Percentiles rank a stretch among this genome's conserved stretches.
Conservation (phyloP, 2,113 vertebrate genomes). For the Psettodes erumei region DNA sequence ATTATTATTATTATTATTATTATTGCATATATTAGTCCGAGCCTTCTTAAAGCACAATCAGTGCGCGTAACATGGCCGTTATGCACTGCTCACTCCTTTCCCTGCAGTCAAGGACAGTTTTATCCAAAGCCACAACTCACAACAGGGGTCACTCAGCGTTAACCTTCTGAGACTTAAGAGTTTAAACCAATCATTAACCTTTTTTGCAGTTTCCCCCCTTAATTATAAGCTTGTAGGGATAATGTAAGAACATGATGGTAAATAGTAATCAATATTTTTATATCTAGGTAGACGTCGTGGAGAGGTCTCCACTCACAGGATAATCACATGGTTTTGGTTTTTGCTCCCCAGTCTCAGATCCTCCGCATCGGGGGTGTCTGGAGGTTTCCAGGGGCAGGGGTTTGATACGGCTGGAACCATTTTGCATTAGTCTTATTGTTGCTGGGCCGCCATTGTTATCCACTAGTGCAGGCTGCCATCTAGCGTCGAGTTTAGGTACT, state of each 20-base stretch:
- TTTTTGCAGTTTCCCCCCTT: not conserved
- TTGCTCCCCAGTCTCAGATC: not conserved
- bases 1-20: too few species aligned
- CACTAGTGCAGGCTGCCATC: slow-evolving; percentile 51
- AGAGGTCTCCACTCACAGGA: not conserved
- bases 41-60: not conserved
- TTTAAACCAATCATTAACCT: not conserved
- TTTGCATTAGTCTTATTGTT: slow-evolving; percentile 71
- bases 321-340: not conserved
- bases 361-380: slow-evolving; percentile 14
- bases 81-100: not conserved
- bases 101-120: not conserved
- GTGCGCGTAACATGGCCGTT: not conserved
- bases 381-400: slow-evolving; percentile 50
- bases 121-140: not conserved
- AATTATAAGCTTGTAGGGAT: slow-evolving; percentile 2
- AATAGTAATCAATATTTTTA: not conserved
- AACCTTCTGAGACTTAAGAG: not conserved
- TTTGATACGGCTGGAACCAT: slow-evolving; percentile 67
- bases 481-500: slow-evolving; percentile 60
- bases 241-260: not conserved
- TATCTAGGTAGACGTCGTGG: not conserved
- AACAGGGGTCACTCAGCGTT: not conserved
- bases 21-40: too few species aligned
- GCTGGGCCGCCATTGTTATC: slow-evolving; percentile 13